Conservation (phyloP, 1,140 invertebrate species). For the Odontomachus brunneus region DNA sequence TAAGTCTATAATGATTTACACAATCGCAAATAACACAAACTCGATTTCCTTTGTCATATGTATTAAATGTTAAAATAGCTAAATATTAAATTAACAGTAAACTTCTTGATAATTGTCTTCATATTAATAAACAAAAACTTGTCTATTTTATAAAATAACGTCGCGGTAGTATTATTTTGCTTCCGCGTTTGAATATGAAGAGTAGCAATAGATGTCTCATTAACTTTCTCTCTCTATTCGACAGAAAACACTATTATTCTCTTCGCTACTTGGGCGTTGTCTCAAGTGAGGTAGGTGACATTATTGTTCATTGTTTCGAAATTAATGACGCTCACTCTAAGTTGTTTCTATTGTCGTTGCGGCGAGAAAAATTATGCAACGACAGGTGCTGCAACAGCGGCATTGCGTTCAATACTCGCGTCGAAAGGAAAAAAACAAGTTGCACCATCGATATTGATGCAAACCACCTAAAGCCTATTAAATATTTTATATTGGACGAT, state of each 20-base stretch:
- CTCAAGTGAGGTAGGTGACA: constrained; percentile 31
- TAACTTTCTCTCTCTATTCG: constrained; percentile 39
- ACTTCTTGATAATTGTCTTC: background rate
- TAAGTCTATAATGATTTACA: background rate
- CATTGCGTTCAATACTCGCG: constrained; percentile 21
- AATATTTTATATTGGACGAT: constrained; percentile 10
- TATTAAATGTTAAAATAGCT: too few species aligned
- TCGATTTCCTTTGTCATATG: too few species aligned
- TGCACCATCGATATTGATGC: constrained; percentile 14
- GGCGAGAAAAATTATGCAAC: constrained; percentile 50
- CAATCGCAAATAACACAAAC: background rate
- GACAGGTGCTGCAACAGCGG: constrained; percentile 17
- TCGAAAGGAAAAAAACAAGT: background rate
- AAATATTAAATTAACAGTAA: too few species aligned
- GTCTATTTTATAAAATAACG: constrained; percentile 10
- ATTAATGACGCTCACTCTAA: constrained; percentile 48
- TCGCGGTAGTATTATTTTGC: background rate
- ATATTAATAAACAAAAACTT: background rate
- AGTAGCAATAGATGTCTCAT: constrained; percentile 21
- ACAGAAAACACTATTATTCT: constrained; percentile 25
- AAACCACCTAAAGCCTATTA: constrained; percentile 32
- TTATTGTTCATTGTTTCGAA: constrained; percentile 46
- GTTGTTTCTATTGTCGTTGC: constrained; percentile 54
- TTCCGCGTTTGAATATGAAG: background rate
- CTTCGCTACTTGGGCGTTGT: constrained; percentile 7